Conservation (phyloP, 2,888 invertebrate species). For the Oxycera nigricornis region DNA sequence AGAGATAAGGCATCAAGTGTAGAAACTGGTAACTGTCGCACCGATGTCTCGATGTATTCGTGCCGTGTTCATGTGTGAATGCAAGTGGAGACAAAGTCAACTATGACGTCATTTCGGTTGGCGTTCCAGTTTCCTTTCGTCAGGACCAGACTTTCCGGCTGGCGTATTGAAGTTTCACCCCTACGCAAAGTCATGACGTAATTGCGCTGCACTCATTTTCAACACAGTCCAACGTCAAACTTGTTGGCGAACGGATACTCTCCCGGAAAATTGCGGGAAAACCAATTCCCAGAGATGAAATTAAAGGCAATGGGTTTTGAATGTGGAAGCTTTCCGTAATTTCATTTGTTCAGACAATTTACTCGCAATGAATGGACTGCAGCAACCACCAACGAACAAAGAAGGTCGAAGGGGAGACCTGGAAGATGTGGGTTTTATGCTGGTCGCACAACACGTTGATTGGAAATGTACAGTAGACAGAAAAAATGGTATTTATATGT, state of each 20-base stretch:
- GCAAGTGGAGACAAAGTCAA: neutral
- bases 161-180: neutral
- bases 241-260: neutral
- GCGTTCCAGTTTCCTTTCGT: neutral
- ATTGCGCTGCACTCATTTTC: neutral
- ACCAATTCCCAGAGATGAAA: neutral
- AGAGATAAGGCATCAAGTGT: neutral
- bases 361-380: neutral
- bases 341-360: neutral
- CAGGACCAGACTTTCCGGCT: neutral
- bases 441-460: no score
- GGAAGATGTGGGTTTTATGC: no score
- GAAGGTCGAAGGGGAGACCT: no score
- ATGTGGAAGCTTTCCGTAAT: no score
- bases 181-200: neutral
- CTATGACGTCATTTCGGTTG: conserved; percentile 20
- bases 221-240: neutral
- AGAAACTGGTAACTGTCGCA: neutral
- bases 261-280: neutral
- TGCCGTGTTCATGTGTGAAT: neutral
- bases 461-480: no score
- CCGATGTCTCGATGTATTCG: neutral
- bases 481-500: no score
- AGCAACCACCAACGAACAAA: no score
- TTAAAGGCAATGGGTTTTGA: no score